These are phyloP conservation scores for Apis dorsata DNA, from an alignment of 1,140 invertebrate genomes.

Conservation along the genomic window DNA sequence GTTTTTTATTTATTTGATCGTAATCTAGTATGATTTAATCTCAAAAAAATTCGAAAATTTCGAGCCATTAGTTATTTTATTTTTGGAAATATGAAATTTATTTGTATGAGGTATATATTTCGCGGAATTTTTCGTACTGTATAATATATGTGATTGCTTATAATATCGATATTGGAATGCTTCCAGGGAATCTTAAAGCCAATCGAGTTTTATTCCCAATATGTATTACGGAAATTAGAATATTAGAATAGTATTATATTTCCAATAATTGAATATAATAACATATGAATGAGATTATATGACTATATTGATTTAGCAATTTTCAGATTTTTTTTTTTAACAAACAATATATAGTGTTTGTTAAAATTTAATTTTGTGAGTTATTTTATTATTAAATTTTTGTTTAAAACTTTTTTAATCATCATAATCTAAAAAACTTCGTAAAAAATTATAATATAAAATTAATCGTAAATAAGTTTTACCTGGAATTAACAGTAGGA, in stretches of 20 bases:
- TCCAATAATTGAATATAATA: background rate
- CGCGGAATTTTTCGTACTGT: background rate
- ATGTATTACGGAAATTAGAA: background rate
- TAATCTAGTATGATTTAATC: background rate
- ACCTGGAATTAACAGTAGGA: constrained; percentile 72
- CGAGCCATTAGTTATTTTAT: background rate
- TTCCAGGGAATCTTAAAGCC: background rate
- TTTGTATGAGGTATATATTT: background rate
- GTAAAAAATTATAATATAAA: no score
- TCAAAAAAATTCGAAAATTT: background rate
- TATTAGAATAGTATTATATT: background rate
- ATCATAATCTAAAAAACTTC: no score
- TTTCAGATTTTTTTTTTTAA: no score
- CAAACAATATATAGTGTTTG: no score
- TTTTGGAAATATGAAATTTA: background rate
- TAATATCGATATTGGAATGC: background rate
- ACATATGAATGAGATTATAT: no score
- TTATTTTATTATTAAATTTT: no score
- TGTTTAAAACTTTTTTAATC: no score
- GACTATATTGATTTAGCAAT: no score
- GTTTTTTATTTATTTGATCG: background rate
- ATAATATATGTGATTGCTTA: background rate
- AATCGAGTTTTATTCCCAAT: background rate
- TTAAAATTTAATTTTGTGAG: no score
- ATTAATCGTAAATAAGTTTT: background rate